Percentiles rank a stretch among this genome's conserved stretches.
Evolutionary conservation across 1,140 invertebrate genomes (phyloP).

Genomic region (Aleiodes sp.): DNA sequence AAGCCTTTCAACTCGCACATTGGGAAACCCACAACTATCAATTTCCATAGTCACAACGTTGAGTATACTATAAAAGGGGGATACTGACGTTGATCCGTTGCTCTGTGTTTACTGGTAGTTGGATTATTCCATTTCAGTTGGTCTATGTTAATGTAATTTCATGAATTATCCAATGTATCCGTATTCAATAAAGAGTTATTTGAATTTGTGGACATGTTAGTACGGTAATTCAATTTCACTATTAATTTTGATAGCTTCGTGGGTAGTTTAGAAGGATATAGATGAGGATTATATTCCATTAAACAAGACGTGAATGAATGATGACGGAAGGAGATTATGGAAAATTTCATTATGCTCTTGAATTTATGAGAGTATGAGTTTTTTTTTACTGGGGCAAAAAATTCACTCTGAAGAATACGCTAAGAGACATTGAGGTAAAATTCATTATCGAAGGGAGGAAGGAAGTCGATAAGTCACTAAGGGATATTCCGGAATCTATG

Average conservation of each 20-base stretch:
- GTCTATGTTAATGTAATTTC: background rate
- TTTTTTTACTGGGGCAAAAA: too few species aligned
- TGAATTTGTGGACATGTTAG: background rate
- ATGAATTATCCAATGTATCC: background rate
- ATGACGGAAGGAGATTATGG: too few species aligned
- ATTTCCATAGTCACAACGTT: background rate
- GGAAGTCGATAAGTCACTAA: too few species aligned
- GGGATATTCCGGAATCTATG: too few species aligned
- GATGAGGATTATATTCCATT: background rate
- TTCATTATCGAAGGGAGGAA: too few species aligned
- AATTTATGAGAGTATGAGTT: too few species aligned
- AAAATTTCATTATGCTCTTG: too few species aligned
- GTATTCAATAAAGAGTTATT: slow-evolving; percentile 2
- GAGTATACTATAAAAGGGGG: background rate
- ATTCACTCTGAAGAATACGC: too few species aligned
- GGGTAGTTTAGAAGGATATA: background rate
- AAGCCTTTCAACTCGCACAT: slow-evolving; percentile 6
- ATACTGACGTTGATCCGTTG: slow-evolving; percentile 4
- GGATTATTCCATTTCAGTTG: background rate
- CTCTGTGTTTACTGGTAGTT: slow-evolving; percentile 10
- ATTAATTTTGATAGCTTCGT: background rate
- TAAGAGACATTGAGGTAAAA: too few species aligned
- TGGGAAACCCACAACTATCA: slow-evolving; percentile 13
- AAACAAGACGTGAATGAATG: too few species aligned
- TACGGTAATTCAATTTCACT: background rate